Percentiles rank a stretch among this genome's conserved stretches.
phyloP scores from a whole-genome alignment of 2,113 vertebrate genomes.

The Myodes glareolus region DNA sequence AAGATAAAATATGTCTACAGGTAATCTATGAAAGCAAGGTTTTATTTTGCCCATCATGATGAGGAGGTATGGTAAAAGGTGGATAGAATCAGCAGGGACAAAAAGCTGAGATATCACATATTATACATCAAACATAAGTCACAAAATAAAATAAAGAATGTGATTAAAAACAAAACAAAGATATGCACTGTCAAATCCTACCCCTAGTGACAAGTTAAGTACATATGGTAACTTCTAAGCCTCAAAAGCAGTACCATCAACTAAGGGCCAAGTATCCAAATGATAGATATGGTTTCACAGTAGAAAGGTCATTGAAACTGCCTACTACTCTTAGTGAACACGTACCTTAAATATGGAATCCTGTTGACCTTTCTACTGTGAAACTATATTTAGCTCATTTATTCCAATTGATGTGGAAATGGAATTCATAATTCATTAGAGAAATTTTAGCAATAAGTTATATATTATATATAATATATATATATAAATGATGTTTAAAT shows the following conservation, averaged over 20 bases:
- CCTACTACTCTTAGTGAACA: background rate
- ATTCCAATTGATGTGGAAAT: background rate
- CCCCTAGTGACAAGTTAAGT: background rate
- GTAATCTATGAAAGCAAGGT: background rate
- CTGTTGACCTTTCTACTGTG: background rate
- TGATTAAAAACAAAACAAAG: background rate
- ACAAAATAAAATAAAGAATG: background rate
- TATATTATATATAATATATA: no score
- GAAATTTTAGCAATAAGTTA: background rate
- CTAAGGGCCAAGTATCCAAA: background rate
- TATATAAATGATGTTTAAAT: no score
- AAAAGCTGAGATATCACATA: background rate
- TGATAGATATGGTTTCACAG: no score
- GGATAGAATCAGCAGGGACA: background rate
- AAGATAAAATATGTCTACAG: background rate
- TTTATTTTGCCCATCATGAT: background rate
- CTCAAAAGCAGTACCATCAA: background rate
- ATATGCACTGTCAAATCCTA: background rate
- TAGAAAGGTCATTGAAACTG: background rate
- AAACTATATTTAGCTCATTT: background rate
- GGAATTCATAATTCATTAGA: background rate
- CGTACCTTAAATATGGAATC: background rate
- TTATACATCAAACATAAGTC: background rate
- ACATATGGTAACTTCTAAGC: background rate
- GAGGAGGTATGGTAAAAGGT: background rate